Evolutionary conservation across 2,113 vertebrate species (phyloP).

Genomic region (Chascanopsetta lugubris): DNA sequence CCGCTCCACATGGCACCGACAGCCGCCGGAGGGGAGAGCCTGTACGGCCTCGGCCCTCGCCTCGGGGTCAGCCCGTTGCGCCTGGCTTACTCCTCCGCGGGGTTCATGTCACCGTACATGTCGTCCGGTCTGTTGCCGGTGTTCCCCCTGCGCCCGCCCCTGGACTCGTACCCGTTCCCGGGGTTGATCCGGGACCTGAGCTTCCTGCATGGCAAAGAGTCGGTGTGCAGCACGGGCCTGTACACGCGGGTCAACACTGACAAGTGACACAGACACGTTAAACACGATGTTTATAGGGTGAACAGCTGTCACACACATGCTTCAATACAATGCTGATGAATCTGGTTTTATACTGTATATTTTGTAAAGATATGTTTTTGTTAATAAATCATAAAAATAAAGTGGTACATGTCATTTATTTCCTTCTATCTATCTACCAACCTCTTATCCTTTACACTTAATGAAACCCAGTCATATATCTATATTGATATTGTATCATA

Average conservation of each 20-base stretch:
- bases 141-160: slow-evolving; percentile 81
- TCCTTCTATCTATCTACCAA: not conserved
- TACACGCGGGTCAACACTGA: slow-evolving; percentile 77
- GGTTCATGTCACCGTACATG: slow-evolving; percentile 85
- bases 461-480: too few species aligned
- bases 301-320: too few species aligned
- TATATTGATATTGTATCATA: too few species aligned
- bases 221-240: slow-evolving; percentile 71
- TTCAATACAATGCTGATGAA: slow-evolving; percentile 11
- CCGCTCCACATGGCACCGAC: slow-evolving; percentile 77
- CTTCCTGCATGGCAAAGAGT: slow-evolving; percentile 81
- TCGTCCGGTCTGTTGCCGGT: slow-evolving; percentile 84
- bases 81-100: slow-evolving; percentile 82
- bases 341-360: slow-evolving; percentile 39
- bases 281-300: too few species aligned
- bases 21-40: slow-evolving; percentile 64
- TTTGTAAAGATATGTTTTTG: slow-evolving; percentile 52
- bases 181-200: slow-evolving; percentile 84
- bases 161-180: slow-evolving; percentile 83
- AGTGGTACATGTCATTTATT: slow-evolving; percentile 5
- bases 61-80: slow-evolving; percentile 82
- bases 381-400: slow-evolving; percentile 54
- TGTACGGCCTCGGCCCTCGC: slow-evolving; percentile 81
- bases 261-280: slow-evolving; percentile 52
- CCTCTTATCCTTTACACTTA: too few species aligned